phyloP scores from a whole-genome alignment of 2,888 invertebrate genomes.

The Ichneumon xanthorius region DNA sequence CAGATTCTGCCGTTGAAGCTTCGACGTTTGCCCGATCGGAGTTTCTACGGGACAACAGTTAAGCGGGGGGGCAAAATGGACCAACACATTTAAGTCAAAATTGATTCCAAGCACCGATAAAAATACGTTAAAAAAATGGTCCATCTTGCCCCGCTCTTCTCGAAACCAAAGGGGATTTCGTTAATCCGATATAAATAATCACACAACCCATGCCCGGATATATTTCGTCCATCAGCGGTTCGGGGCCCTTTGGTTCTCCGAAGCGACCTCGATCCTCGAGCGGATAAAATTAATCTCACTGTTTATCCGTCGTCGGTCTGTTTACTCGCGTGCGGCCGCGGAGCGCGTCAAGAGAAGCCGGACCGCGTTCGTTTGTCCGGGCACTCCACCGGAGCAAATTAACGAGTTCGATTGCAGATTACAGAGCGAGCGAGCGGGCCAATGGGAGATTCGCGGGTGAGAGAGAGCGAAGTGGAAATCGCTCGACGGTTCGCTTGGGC shows the following conservation, averaged over 20 bases:
- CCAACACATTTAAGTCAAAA: neutral
- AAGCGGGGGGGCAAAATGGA: neutral
- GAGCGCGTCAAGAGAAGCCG: constrained; percentile 6
- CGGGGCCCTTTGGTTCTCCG: neutral
- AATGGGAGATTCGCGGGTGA: neutral
- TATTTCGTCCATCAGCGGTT: constrained; percentile 6
- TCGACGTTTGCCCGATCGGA: no score
- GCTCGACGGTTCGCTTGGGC: constrained; percentile 48
- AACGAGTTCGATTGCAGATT: constrained; percentile 57
- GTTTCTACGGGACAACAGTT: no score
- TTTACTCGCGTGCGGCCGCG: neutral
- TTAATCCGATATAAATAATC: neutral
- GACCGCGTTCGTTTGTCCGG: neutral
- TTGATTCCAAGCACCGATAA: neutral
- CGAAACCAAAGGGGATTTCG: neutral
- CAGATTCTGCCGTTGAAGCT: no score
- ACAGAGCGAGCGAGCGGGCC: neutral
- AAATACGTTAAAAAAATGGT: neutral
- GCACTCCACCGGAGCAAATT: constrained; percentile 24
- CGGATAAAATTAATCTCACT: constrained; percentile 28
- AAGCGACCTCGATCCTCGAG: neutral
- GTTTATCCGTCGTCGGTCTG: constrained; percentile 12
- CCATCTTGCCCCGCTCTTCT: neutral
- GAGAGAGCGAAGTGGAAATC: constrained; percentile 18
- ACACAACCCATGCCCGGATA: neutral